Evolutionary conservation across 2,888 invertebrate genomes (phyloP).

Genomic region (Steinernema scapterisci): DNA sequence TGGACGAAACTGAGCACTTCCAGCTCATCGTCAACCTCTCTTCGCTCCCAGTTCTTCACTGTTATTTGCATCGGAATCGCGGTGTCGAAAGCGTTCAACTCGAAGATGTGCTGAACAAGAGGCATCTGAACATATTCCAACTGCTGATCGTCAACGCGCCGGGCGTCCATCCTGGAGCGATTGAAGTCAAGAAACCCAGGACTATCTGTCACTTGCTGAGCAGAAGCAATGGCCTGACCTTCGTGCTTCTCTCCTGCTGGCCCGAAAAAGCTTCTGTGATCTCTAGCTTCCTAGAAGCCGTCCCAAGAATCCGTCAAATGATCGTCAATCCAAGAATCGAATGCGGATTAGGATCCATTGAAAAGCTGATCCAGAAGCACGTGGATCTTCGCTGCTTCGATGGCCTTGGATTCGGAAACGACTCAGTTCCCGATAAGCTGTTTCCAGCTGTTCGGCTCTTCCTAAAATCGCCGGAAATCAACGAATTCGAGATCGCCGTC

Average conservation of each 20-base stretch:
- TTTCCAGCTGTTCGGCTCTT: not conserved
- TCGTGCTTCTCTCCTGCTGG: not conserved
- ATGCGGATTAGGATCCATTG: not conserved
- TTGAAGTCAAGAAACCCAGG: not conserved
- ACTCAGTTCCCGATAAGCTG: not conserved
- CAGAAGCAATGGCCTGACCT: conserved; percentile 6
- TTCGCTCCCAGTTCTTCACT: not conserved
- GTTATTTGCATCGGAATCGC: not conserved
- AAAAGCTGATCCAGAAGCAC: not conserved
- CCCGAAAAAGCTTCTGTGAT: not conserved
- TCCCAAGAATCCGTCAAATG: not conserved
- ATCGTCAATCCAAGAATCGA: not conserved
- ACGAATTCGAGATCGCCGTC: not conserved
- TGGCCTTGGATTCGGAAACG: not conserved
- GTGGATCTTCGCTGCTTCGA: not conserved
- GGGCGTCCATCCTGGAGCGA: not conserved
- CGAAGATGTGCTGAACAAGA: not conserved
- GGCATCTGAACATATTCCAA: not conserved
- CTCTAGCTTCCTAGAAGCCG: not conserved
- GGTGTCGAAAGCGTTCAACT: not conserved
- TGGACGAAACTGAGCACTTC: not conserved
- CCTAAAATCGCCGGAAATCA: not conserved
- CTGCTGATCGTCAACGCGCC: not conserved
- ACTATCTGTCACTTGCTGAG: not conserved
- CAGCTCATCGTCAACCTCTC: not conserved